Conservation (phyloP, 2,113 vertebrate genomes). For the Perca schrenkii region DNA sequence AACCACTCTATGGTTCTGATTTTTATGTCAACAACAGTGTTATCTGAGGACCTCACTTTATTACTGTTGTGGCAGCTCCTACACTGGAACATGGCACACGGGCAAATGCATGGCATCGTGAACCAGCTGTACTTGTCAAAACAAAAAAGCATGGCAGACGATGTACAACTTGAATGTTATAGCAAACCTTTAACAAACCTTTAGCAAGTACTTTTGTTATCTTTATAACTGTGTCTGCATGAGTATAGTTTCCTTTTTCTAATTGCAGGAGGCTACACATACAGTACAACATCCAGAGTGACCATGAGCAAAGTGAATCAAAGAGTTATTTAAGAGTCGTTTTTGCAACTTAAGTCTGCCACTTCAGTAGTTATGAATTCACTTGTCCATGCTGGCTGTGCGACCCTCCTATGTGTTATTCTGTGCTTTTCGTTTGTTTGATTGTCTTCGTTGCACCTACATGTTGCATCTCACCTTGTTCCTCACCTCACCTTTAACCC, state of each 20-base stretch:
- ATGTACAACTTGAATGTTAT: conserved; percentile 38
- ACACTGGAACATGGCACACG: conserved; percentile 24
- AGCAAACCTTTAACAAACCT: conserved; percentile 32
- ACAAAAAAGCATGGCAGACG: conserved; percentile 33
- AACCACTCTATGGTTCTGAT: conserved; percentile 14
- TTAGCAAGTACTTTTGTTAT: conserved; percentile 13
- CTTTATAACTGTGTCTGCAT: conserved; percentile 27
- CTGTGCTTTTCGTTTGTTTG: conserved; percentile 59
- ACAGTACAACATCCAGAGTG: conserved; percentile 19
- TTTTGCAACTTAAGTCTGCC: background rate
- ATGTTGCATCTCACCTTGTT: conserved; percentile 56
- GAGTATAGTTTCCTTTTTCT: conserved; percentile 44
- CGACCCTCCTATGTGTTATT: conserved; percentile 66
- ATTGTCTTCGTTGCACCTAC: conserved; percentile 56
- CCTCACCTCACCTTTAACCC: conserved; percentile 39
- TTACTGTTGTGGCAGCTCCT: conserved; percentile 20
- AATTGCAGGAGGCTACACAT: conserved; percentile 44
- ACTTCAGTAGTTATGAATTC: conserved; percentile 16
- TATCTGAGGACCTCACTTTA: background rate
- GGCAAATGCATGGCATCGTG: conserved; percentile 53
- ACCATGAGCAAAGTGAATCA: background rate
- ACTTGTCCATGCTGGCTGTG: conserved; percentile 69
- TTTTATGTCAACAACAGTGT: conserved; percentile 11
- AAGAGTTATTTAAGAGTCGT: background rate
- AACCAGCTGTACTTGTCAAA: conserved; percentile 15